A percentile compares a stretch with the other conserved stretches of the same genome.
phyloP scores from a whole-genome alignment of 2,888 invertebrate genomes.

The Drosophila recens region DNA sequence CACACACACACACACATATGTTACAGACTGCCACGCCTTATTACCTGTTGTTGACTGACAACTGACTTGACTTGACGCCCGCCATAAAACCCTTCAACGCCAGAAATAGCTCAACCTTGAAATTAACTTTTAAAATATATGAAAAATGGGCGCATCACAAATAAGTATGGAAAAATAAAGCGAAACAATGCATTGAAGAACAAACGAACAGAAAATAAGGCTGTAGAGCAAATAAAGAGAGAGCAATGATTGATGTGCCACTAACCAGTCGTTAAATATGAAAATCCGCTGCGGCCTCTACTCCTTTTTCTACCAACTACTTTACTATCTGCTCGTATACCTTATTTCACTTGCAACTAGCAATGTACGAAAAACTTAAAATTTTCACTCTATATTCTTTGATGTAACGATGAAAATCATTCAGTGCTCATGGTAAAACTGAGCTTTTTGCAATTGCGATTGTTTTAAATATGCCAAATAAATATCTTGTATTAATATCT shows the following conservation, averaged over 20 bases:
- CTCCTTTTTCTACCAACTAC: background rate
- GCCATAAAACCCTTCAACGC: conserved; percentile 65
- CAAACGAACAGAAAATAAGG: conserved; percentile 2
- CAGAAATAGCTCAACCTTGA: conserved; percentile 77
- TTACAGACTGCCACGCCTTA: conserved; percentile 41
- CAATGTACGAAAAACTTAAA: too few relatives aligned
- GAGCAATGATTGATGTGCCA: conserved; percentile 38
- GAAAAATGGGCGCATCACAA: conserved; percentile 33
- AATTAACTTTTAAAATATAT: conserved; percentile 77
- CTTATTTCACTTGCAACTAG: too few relatives aligned
- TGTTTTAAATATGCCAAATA: too few relatives aligned
- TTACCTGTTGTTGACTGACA: conserved; percentile 63
- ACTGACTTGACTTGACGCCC: conserved; percentile 45
- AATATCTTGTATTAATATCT: too few relatives aligned
- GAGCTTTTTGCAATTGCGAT: too few relatives aligned
- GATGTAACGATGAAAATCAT: too few relatives aligned
- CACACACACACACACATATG: conserved; percentile 7
- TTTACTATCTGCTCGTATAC: background rate
- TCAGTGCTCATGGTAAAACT: too few relatives aligned
- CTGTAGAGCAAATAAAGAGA: conserved; percentile 5
- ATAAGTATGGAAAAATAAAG: conserved; percentile 3
- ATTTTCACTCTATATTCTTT: too few relatives aligned
- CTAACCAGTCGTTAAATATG: conserved; percentile 65
- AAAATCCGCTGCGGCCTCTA: conserved; percentile 33
- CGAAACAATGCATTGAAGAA: conserved; percentile 16